These are phyloP conservation scores for Spodoptera exigua DNA, from an alignment of 2,888 invertebrate genomes.

Conservation along the genomic window DNA sequence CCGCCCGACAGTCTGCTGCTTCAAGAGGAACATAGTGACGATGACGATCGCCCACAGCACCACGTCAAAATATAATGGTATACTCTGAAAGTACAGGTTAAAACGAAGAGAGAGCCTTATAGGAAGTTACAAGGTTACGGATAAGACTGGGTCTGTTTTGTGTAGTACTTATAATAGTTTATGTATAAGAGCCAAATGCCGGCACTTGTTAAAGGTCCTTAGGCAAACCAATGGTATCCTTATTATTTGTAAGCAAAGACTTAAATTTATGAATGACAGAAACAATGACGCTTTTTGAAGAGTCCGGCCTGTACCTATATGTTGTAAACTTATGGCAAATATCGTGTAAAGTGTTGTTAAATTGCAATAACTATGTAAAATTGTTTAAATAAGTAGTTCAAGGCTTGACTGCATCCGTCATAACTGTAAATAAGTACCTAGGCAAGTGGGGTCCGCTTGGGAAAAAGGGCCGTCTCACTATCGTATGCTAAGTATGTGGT, in stretches of 20 bases:
- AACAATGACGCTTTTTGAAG: background rate
- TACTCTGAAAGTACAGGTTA: conserved; percentile 45
- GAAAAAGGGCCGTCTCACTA: conserved; percentile 14
- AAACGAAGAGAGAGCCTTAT: conserved; percentile 62
- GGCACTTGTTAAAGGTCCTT: conserved; percentile 31
- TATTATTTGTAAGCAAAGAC: too few relatives aligned
- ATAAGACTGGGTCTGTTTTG: conserved; percentile 83
- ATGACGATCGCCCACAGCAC: conserved; percentile 87
- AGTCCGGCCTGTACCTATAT: background rate
- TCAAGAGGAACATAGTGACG: conserved; percentile 91
- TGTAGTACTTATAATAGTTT: conserved; percentile 68
- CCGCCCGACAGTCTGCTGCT: conserved; percentile 89
- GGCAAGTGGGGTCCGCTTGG: conserved; percentile 4
- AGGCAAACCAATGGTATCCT: background rate
- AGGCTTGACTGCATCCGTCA: conserved; percentile 36
- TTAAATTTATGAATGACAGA: background rate
- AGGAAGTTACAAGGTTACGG: conserved; percentile 76
- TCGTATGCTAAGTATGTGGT: conserved; percentile 1
- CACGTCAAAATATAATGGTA: conserved; percentile 64
- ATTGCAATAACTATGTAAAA: conserved; percentile 43
- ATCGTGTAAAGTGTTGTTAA: conserved; percentile 26
- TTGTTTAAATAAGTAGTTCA: conserved; percentile 23
- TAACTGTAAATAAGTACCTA: conserved; percentile 32
- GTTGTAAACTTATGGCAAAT: background rate
- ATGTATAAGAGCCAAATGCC: conserved; percentile 39